Evolutionary conservation across 2,113 vertebrate species (phyloP).

Genomic region (Potamarius usumacintae): DNA sequence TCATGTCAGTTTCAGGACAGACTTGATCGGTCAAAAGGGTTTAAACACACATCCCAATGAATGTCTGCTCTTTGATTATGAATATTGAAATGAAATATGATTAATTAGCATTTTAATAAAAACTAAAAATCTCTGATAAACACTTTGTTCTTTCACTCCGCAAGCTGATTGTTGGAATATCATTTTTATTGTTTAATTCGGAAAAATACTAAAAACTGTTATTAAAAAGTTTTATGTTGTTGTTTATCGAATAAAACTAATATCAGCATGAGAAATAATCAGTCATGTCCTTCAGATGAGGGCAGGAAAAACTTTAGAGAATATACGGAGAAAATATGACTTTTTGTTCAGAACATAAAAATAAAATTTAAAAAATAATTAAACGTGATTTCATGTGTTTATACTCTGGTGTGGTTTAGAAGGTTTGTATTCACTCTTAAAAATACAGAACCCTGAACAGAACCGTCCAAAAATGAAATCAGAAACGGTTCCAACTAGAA

Average conservation of each 20-base stretch:
- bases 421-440: too few species aligned
- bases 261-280: not conserved
- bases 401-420: too few species aligned
- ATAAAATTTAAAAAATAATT: not conserved
- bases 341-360: not conserved
- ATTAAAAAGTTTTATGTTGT: not conserved
- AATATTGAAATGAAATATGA: not conserved
- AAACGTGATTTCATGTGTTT: too few species aligned
- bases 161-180: not conserved
- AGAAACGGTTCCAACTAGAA: too few species aligned
- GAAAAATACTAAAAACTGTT: not conserved
- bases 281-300: not conserved
- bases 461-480: too few species aligned
- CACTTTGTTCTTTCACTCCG: too few species aligned
- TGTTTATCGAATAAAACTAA: not conserved
- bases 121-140: not conserved
- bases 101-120: constrained; percentile 1
- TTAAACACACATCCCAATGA: not conserved
- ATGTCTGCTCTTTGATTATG: not conserved
- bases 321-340: not conserved
- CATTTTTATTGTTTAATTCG: not conserved
- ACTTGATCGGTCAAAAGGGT: not conserved
- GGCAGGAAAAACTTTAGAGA: not conserved
- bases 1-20: not conserved
- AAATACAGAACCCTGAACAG: too few species aligned